Percentiles rank a stretch among this genome's conserved stretches.
Conservation (phyloP, 2,113 vertebrate species). For the Gambusia affinis region DNA sequence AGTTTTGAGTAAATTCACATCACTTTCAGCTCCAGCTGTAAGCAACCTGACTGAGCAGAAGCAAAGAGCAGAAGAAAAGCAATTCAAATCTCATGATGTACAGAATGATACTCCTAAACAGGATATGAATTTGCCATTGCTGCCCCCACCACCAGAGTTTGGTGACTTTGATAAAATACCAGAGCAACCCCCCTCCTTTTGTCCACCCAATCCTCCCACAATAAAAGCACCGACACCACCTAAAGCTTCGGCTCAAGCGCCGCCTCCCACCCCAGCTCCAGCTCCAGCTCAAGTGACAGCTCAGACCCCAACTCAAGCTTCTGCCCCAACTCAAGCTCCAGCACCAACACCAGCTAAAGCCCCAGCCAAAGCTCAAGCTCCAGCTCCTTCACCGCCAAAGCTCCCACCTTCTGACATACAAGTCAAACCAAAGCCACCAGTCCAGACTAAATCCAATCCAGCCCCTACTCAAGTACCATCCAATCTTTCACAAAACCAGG, state of each 20-base stretch:
- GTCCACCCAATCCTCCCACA: conserved; percentile 58
- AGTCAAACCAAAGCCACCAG: conserved; percentile 46
- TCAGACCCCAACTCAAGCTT: not conserved
- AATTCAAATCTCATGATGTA: conserved; percentile 2
- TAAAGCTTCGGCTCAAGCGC: conserved; percentile 28
- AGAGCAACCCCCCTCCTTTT: conserved; percentile 49
- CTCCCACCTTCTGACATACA: conserved; percentile 12
- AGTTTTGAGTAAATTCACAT: not conserved
- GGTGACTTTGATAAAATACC: conserved; percentile 42
- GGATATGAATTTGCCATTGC: conserved; percentile 74
- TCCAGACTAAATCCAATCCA: conserved; percentile 45
- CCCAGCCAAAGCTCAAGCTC: conserved; percentile 7
- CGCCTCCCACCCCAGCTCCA: conserved; percentile 14
- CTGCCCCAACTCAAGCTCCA: not conserved
- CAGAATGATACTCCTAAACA: conserved; percentile 52
- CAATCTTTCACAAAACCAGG: conserved; percentile 60
- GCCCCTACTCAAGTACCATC: conserved; percentile 27
- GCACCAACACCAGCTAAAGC: not conserved
- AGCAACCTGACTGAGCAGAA: conserved; percentile 27
- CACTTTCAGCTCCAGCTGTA: not conserved
- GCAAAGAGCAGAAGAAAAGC: conserved; percentile 14
- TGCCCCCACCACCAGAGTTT: conserved; percentile 94
- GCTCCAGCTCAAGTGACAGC: conserved; percentile 9
- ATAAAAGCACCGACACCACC: conserved; percentile 35
- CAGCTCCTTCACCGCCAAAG: conserved; percentile 45